Base-by-base conservation (phyloP, 1,140 invertebrate species). In the Ridgeia piscesae region DNA sequence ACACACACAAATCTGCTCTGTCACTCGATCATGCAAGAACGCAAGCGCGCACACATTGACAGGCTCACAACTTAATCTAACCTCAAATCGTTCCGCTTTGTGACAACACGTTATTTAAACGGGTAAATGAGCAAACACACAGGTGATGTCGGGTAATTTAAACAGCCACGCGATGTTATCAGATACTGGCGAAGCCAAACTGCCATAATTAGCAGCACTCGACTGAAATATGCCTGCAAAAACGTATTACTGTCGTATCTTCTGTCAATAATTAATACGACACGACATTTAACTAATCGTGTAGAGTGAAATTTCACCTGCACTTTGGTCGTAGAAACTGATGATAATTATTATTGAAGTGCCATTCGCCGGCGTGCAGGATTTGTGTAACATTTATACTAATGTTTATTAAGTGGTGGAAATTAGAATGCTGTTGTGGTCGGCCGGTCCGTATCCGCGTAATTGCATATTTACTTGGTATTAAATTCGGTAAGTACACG, bases 351-450 rank as follows among this genome's bases (percentile, higher is more conserved):
- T 77, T 77, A 77, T 31, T 21, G 58, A 77, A 77, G 58, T 77
- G 58, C 11, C 58, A 77, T 21, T 77, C 27, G 27, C 58, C 27
- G 58, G 58, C 58, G 58, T 77, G 58, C 58, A 77, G 58, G 58
- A 77, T 77, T 77, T 77, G 58, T 77, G 58, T 77, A 77, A 77
- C 58, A 77, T 77, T 77, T 77, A 77, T 77, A 77, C 17, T 77
- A 77, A 77, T 77, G 14, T 31, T 77, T 42, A 42, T 42, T 42
- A 42, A 42, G 42, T 42, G 42, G 42, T 42, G 42, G 42, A 21
- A 77, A 77, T 77, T 8, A 77, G 58, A 77, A 77, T 2, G 17
- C 58, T 17, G 17, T 77, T 77, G 27, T 77, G 11, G 14, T 77
- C 27, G 27, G 58, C 58, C 27, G 58, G 58, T 27, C 27, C 11